Conservation (phyloP, 2,113 vertebrate genomes). For the Mesocricetus auratus region DNA sequence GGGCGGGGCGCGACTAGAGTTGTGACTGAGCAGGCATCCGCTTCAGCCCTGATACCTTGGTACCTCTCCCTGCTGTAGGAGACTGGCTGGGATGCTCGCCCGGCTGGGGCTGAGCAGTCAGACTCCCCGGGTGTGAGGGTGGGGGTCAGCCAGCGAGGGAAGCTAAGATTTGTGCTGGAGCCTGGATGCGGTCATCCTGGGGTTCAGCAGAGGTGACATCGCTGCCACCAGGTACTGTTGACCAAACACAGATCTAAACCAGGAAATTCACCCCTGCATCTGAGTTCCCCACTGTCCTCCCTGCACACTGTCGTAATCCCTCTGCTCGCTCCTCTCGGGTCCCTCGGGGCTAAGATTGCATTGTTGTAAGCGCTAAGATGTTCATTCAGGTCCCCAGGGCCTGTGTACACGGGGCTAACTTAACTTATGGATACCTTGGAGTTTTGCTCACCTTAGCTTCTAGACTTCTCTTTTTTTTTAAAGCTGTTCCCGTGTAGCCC, state of each 20-base stretch:
- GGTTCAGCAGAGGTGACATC: not conserved
- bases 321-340: rapidly evolving
- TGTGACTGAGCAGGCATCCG: too few relatives aligned
- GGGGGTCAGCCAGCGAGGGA: not conserved
- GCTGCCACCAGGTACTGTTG: not conserved
- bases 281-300: too few relatives aligned
- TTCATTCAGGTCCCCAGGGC: not conserved
- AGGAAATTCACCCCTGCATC: not conserved
- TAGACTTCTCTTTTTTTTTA: not conserved
- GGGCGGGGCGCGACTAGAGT: not conserved
- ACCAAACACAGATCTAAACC: not conserved
- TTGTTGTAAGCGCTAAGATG: not conserved
- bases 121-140: too few relatives aligned
- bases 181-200: not conserved
- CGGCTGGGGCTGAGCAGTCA: not conserved
- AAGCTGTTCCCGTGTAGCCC: not conserved
- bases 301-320: too few relatives aligned
- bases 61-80: not conserved
- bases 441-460: not conserved
- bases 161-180: not conserved
- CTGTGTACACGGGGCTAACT: not conserved
- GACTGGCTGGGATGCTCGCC: not conserved
- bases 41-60: not conserved
- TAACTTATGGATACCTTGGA: not conserved
- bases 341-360: not conserved